Evolutionary conservation across 1,140 invertebrate species (phyloP).

Genomic region (Solenopsis invicta): DNA sequence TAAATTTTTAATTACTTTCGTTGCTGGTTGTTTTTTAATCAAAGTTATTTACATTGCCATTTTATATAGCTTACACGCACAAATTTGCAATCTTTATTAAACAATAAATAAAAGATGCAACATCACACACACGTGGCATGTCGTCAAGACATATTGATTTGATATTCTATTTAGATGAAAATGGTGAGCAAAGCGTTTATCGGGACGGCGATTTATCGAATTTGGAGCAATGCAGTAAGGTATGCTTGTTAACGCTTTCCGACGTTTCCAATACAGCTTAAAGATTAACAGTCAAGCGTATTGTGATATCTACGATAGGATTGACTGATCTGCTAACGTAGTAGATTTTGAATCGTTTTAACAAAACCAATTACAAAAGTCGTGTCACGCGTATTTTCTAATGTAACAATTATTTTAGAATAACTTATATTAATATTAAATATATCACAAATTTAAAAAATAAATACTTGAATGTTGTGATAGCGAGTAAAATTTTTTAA

Average conservation of each 20-base stretch:
- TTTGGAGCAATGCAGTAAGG: not conserved
- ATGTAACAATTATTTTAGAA: not conserved
- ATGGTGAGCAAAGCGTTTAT: conserved; percentile 70
- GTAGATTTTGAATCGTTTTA: conserved; percentile 1
- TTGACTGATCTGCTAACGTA: not conserved
- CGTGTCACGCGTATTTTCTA: too few relatives aligned
- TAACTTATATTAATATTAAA: conserved; percentile 8
- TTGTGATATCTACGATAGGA: not conserved
- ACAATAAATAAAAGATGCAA: not conserved
- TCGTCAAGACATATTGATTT: not conserved
- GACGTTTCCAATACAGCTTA: conserved; percentile 1
- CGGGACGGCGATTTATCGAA: conserved; percentile 57
- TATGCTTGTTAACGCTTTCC: conserved; percentile 13
- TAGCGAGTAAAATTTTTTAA: not conserved
- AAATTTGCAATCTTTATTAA: not conserved
- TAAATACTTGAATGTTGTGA: not conserved
- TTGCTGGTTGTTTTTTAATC: not conserved
- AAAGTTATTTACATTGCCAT: not conserved
- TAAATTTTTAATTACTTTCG: not conserved
- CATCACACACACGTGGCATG: not conserved
- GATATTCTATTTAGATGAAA: not conserved
- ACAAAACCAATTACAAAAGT: conserved; percentile 17
- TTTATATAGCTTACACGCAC: not conserved
- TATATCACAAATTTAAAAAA: not conserved
- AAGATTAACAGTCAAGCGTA: not conserved